Conservation (phyloP, 2,888 invertebrate genomes). For the Aleiodes leptofemur region DNA sequence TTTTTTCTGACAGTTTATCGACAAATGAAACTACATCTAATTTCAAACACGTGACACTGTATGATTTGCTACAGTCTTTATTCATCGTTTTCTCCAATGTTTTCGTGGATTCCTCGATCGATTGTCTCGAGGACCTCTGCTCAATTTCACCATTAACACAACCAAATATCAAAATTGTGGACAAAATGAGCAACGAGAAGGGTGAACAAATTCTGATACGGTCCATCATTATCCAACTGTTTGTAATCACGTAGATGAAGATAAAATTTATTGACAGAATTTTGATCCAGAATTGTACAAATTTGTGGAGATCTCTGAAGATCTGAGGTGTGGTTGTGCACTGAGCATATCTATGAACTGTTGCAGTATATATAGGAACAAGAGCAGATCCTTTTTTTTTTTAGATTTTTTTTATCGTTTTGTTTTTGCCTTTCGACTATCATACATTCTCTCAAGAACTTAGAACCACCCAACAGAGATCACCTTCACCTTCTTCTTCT, state of each 20-base stretch:
- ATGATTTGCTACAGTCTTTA: conserved; percentile 78
- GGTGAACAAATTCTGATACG: conserved; percentile 35
- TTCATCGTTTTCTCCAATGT: conserved; percentile 57
- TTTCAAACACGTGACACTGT: conserved; percentile 86
- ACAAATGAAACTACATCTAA: conserved; percentile 86
- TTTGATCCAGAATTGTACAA: conserved; percentile 18
- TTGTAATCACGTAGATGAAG: conserved; percentile 10
- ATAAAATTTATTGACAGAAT: background rate
- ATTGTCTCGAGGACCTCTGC: conserved; percentile 63
- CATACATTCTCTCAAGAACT: conserved; percentile 70
- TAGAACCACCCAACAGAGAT: conserved; percentile 51
- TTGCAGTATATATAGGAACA: conserved; percentile 73
- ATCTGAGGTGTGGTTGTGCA: conserved; percentile 65
- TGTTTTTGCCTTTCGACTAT: conserved; percentile 66
- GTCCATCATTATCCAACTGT: conserved; percentile 23
- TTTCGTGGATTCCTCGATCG: conserved; percentile 64
- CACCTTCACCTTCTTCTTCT: conserved; percentile 41
- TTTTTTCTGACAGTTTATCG: conserved; percentile 84
- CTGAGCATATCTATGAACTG: conserved; percentile 68
- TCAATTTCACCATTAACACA: conserved; percentile 64
- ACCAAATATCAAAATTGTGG: conserved; percentile 60
- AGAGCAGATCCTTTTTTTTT: conserved; percentile 69
- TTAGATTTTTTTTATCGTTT: conserved; percentile 48
- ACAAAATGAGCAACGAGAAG: conserved; percentile 41
- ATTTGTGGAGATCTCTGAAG: conserved; percentile 4